A percentile compares a stretch with the other conserved stretches of the same genome.
phyloP scores from a whole-genome alignment of 2,797 vertebrate genomes.

The Coendou prehensilis region DNA sequence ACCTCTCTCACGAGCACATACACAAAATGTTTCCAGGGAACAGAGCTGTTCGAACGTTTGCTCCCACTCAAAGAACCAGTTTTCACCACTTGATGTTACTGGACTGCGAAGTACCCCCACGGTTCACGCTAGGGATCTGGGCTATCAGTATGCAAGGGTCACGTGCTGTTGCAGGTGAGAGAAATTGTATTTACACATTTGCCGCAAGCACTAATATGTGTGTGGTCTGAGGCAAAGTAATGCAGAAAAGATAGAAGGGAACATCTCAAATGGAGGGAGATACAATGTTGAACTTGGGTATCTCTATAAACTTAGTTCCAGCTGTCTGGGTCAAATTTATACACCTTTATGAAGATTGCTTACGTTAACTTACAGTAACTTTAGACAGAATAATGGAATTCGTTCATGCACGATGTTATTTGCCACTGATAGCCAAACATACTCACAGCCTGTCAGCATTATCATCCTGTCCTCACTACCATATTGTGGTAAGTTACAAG shows the following conservation, averaged over 20 bases:
- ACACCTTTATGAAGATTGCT: not conserved
- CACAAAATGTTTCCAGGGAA: not conserved
- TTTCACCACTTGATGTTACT: slow-evolving; percentile 50
- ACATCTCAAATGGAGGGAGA: not conserved
- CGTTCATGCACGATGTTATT: not conserved
- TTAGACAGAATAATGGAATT: not conserved
- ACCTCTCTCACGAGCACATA: not conserved
- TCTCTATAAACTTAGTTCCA: not conserved
- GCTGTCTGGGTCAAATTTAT: not conserved
- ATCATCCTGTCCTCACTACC: not conserved
- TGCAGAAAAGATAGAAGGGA: not conserved
- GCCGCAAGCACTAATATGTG: not conserved
- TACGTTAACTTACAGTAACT: not conserved
- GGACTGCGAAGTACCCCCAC: not conserved
- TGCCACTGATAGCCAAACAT: not conserved
- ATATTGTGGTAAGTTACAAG: not conserved
- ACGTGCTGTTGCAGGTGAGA: not conserved
- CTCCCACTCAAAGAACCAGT: not conserved
- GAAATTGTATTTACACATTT: not conserved
- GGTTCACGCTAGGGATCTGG: slow-evolving; percentile 1
- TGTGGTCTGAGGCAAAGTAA: not conserved
- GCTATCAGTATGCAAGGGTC: not conserved
- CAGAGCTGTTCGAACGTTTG: slow-evolving; percentile 14
- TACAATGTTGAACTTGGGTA: not conserved
- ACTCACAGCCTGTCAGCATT: not conserved